Base-by-base conservation (phyloP, 2,888 invertebrate genomes). In the Andricus quercusramuli region DNA sequence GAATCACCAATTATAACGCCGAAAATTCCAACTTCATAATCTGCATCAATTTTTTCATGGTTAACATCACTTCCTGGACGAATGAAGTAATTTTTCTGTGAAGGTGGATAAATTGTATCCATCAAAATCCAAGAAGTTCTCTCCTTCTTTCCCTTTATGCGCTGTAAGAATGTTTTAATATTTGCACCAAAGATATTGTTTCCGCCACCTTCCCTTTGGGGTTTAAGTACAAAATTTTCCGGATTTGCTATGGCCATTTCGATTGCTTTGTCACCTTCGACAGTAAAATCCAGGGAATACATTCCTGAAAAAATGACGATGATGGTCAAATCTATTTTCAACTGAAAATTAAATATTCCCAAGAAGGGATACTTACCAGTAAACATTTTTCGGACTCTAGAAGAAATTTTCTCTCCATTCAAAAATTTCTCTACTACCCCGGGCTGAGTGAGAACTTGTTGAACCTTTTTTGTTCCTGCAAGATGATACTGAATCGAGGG, bases 191-290 rank as follows among this genome's bases (percentile, higher is more conserved):
- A 44, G 44, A 44, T 44, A 3, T 44, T 44, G 93, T 99, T 97
- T 78, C 99, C 99, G 86, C 99, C 99, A 22, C 99, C 99, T 93
- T 99, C 99, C 66, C 99, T 95, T 93, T 99, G 99, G 0, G 99
- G 99, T 93, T 99, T 99, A 84, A 99, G 93, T 0, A 99, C 99
- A 93, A 95, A 99, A 84, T 96, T 96, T 3, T 93, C 90, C 5
- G 95, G 95, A 80, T 94, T 88, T 9, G 90, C 86, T 4, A 95
- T 86, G 22, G 94, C 95, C 92, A 94, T 93, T 79, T 92, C 88
- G 41, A 94, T 91, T n/a, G 94, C 93, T 86, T 91, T 86, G 80
- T 95, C 93, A 5, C 95, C 95, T 74, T 93, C 92, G 9, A 41
- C 2, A 13, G 11, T 41, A 13, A 41, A 41, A 41, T 41, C 41